Evolutionary conservation across 2,797 vertebrate genomes (phyloP).

Genomic region (Tauraco hartlaubi): DNA sequence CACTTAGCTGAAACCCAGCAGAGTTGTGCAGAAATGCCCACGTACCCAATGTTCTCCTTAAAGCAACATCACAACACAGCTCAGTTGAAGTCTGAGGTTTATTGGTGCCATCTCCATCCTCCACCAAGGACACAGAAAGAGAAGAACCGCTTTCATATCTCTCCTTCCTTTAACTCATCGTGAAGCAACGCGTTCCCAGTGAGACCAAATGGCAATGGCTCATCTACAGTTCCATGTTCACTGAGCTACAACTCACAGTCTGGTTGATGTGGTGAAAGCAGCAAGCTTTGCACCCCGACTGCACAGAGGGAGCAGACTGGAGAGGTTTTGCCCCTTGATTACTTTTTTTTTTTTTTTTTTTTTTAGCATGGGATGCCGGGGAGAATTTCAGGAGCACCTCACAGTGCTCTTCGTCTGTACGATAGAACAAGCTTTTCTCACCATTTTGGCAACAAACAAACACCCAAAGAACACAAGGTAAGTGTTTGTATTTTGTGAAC

Average conservation of each 20-base stretch:
- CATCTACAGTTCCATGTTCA: neutral
- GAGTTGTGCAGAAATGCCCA: neutral
- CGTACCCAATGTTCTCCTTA: accelerated
- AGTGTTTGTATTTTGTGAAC: neutral
- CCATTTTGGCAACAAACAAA: neutral
- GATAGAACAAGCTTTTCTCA: neutral
- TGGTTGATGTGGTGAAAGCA: neutral
- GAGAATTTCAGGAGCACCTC: neutral
- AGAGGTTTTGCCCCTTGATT: neutral
- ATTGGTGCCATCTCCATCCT: neutral
- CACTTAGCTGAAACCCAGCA: neutral
- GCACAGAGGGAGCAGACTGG: too few relatives aligned
- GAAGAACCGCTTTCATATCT: neutral
- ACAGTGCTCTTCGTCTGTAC: too few relatives aligned
- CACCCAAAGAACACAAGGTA: neutral
- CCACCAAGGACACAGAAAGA: too few relatives aligned
- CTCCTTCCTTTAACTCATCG: neutral
- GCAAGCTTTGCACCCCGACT: neutral
- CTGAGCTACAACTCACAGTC: neutral
- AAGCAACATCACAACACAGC: neutral
- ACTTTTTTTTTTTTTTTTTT: neutral
- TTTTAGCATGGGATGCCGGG: too few relatives aligned
- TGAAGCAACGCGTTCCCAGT: neutral
- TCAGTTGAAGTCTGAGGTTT: neutral
- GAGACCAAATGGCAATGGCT: neutral